A percentile compares a stretch with the other conserved stretches of the same genome.
phyloP scores from a whole-genome alignment of 1,140 invertebrate species.

The Papilio helenus region DNA sequence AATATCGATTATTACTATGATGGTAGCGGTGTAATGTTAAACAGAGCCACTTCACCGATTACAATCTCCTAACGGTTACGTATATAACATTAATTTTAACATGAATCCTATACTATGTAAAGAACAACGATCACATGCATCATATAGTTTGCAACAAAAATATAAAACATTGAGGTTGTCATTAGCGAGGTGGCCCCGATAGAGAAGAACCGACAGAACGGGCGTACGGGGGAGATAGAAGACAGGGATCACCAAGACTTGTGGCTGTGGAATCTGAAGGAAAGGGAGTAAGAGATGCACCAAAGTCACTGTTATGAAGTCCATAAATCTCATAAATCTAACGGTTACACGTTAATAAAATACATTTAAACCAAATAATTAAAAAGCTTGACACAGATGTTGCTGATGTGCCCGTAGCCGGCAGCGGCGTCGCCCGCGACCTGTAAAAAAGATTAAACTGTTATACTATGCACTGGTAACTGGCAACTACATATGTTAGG shows the following conservation, averaged over 20 bases:
- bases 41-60: conserved; percentile 29
- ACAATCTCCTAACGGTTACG: conserved; percentile 10
- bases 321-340: conserved; percentile 51
- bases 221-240: conserved; percentile 34
- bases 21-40: conserved; percentile 19
- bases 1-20: conserved; percentile 65
- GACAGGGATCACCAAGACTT: conserved; percentile 24
- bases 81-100: conserved; percentile 9
- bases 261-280: not conserved
- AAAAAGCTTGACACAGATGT: conserved; percentile 57
- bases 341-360: conserved; percentile 55
- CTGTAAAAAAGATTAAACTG: conserved; percentile 48
- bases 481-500: not conserved
- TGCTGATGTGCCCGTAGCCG: conserved; percentile 54
- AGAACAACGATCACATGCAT: conserved; percentile 24
- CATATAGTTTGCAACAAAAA: conserved; percentile 13
- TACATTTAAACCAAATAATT: conserved; percentile 59
- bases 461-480: not conserved
- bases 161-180: conserved; percentile 41
- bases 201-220: conserved; percentile 42
- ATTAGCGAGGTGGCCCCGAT: conserved; percentile 49
- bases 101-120: conserved; percentile 14
- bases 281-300: conserved; percentile 34
- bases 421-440: conserved; percentile 60
- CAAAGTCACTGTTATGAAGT: conserved; percentile 46